Evolutionary conservation across 2,113 vertebrate genomes (phyloP).

Genomic region (Copsychus sechellarum): DNA sequence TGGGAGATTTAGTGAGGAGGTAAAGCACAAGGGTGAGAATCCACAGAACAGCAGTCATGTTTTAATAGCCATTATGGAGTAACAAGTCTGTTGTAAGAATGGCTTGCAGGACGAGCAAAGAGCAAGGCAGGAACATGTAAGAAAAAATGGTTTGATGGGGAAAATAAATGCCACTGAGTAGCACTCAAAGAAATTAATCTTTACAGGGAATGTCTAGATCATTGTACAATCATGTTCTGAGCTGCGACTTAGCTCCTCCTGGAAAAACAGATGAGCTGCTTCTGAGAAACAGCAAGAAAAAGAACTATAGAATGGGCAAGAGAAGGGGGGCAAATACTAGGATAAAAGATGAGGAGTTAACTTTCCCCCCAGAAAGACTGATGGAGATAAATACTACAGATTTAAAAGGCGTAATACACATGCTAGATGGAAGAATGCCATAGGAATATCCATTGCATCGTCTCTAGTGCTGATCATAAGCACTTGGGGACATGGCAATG

Average conservation of each 20-base stretch:
- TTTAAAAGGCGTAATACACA: neutral
- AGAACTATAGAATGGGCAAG: neutral
- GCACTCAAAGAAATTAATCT: fast-evolving
- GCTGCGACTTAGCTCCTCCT: neutral
- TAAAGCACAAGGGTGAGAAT: neutral
- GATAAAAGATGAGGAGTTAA: neutral
- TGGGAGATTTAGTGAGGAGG: neutral
- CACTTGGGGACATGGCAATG: neutral
- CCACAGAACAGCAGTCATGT: neutral
- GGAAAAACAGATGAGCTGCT: neutral
- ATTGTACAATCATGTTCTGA: neutral
- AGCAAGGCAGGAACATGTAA: neutral
- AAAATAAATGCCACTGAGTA: neutral
- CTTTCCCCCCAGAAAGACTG: neutral
- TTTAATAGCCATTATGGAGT: neutral
- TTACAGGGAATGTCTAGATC: neutral
- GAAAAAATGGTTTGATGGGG: neutral
- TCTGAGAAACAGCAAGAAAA: neutral
- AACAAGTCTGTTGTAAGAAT: neutral
- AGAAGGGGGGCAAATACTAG: neutral
- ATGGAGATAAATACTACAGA: neutral
- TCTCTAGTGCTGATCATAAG: neutral
- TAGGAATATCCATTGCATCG: neutral
- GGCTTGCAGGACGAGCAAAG: neutral
- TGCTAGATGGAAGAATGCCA: neutral